These are phyloP conservation scores for Diacarnus erythraeanus DNA, from an alignment of 37 sponge, comb jelly and placozoan genomes.

Conservation along the genomic window DNA sequence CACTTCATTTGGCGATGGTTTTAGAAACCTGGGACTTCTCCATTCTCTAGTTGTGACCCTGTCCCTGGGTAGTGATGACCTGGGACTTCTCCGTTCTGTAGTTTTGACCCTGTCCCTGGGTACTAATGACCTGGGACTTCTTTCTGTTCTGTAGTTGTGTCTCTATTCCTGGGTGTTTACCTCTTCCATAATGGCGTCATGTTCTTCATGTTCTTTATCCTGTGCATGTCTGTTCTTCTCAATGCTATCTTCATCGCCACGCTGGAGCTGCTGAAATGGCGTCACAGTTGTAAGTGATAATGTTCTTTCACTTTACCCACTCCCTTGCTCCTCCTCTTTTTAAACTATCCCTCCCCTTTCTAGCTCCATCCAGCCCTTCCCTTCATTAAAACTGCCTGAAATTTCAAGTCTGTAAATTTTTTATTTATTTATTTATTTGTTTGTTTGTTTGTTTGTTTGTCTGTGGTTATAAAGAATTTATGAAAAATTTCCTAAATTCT, in stretches of 20 bases:
- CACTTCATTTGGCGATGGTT: no score
- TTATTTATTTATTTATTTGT: background rate
- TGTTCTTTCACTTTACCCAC: background rate
- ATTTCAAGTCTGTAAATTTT: background rate
- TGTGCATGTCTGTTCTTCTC: slow-evolving; percentile 4
- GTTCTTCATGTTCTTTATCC: background rate
- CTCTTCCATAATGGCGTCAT: slow-evolving; percentile 11
- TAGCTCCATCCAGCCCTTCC: no score
- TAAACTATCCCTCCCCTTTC: background rate
- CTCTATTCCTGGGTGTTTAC: slow-evolving; percentile 14
- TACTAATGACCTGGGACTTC: no score
- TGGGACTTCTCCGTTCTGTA: no score
- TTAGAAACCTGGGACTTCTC: no score
- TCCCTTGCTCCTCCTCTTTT: no score
- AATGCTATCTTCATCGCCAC: background rate
- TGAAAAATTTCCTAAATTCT: no score
- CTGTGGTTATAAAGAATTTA: no score
- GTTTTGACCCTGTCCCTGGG: no score
- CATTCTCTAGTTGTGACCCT: no score
- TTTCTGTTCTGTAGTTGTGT: slow-evolving; percentile 7
- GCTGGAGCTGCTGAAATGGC: slow-evolving; percentile 21
- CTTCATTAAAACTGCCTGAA: no score
- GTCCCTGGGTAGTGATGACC: no score
- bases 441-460: background rate
- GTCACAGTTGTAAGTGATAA: slow-evolving; percentile 1